These are phyloP conservation scores for Naja naja DNA, from an alignment of 2,113 vertebrate species.

Conservation along the genomic window DNA sequence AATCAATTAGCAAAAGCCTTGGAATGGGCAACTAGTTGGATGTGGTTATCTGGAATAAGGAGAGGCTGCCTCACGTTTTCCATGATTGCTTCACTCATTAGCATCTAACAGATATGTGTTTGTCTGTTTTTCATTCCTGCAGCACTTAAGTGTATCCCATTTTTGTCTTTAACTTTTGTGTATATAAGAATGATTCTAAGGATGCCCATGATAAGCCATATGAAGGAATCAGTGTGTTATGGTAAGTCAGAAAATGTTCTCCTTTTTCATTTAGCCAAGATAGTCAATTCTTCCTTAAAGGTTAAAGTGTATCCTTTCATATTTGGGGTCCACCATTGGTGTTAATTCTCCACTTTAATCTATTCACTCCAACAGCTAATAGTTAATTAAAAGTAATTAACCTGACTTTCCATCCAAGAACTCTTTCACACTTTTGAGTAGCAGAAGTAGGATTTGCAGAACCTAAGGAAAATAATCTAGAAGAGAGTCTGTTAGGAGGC, in stretches of 20 bases:
- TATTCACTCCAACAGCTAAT: background rate
- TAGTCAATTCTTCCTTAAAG: background rate
- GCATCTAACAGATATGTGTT: background rate
- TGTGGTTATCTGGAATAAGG: background rate
- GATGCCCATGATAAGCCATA: background rate
- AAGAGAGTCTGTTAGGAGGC: background rate
- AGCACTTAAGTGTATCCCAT: slow-evolving; percentile 15
- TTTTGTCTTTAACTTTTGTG: slow-evolving; percentile 9
- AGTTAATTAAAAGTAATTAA: background rate
- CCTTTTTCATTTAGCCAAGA: background rate
- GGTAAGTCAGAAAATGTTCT: background rate
- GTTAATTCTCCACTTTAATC: background rate
- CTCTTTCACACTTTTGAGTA: background rate
- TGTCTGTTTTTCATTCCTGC: background rate
- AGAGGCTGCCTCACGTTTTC: background rate
- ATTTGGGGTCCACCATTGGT: background rate
- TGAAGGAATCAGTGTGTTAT: slow-evolving; percentile 19
- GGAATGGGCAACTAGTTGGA: background rate
- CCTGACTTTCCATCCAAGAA: background rate
- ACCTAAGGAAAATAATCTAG: background rate
- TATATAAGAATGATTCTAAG: slow-evolving; percentile 11
- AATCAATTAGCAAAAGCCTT: background rate
- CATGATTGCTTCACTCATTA: background rate
- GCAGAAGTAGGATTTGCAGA: background rate
- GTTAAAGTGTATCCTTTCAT: background rate